Conservation (phyloP, 2,113 vertebrate genomes). For the Alethe castanea region DNA sequence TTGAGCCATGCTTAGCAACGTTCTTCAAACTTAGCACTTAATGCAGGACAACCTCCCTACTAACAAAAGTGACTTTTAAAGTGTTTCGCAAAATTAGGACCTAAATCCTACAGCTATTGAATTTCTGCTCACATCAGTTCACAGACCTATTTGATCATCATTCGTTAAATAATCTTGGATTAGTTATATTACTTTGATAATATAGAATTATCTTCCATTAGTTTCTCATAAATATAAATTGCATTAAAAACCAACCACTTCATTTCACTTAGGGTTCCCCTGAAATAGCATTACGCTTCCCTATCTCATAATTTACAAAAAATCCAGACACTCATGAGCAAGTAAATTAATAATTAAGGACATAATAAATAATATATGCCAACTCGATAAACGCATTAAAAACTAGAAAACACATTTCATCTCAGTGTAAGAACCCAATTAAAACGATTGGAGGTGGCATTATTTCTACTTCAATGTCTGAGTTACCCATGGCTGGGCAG, state of each 20-base stretch:
- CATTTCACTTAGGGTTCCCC: not conserved
- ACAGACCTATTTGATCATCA: not conserved
- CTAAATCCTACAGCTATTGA: not conserved
- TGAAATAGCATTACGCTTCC: not conserved
- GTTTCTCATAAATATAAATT: slow-evolving; percentile 61
- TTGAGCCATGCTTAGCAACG: not conserved
- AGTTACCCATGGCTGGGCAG: not conserved
- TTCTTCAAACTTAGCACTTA: not conserved
- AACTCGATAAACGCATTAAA: slow-evolving; percentile 44
- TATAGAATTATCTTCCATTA: slow-evolving; percentile 14
- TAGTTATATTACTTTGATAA: slow-evolving; percentile 1
- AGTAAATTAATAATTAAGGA: slow-evolving; percentile 48
- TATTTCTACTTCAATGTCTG: not conserved
- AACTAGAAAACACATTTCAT: not conserved
- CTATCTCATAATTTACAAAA: not conserved
- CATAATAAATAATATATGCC: not conserved
- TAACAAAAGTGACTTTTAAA: not conserved
- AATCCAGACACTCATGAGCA: not conserved
- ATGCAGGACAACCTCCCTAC: not conserved
- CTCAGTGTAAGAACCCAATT: not conserved
- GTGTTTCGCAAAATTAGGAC: not conserved
- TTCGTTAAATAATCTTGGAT: not conserved
- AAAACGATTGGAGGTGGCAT: not conserved
- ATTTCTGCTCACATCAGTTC: not conserved
- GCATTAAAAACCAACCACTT: slow-evolving; percentile 16